Base-by-base conservation (phyloP, 2,888 invertebrate genomes). In the Lycaena phlaeas region DNA sequence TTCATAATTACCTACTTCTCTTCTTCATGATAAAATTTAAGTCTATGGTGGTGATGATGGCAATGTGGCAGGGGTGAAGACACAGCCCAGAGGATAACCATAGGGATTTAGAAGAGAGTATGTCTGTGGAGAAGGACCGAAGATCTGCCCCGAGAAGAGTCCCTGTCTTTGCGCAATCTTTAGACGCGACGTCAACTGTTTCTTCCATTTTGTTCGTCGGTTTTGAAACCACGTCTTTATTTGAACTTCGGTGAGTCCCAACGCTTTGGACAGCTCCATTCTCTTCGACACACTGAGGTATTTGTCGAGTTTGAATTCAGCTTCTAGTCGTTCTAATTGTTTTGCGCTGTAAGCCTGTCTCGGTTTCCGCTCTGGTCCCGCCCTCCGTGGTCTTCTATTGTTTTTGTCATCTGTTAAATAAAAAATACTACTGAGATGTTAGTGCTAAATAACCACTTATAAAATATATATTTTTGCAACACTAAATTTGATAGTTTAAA, bases 171-270 rank as follows among this genome's bases (percentile, higher is more conserved):
- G 96, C 0, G 95, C 94, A 68, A 96, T 92, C 69, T 96, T 95
- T 48, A 97, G 74, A 2, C 95, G 85, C 0, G 95, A 93, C 0
- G 97, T 96, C 57, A 98, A 77, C 63, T 98, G 97, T 59, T 98
- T 98, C 78, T 98, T 97, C 97, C 97, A 97, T 68, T 98, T 97
- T 0, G 97, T 98, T 46, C 97, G 86, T 43, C 97, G 87, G 66
- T 97, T 96, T 73, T 96, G 96, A 67, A 97, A 97, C 97, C 97
- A 97, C 0, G 97, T 97, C 69, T 97, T 97, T 52, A 97, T 96
- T 78, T 97, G 97, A 0, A 96, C 96, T 77, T 97, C 97, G 0
- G 96, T 96, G 30, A 97, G 85, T 51, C 90, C 92, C 22, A 98
- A 73, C 0, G 92, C 91, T 68, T 95, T 94, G 1, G 97, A 96